These are phyloP conservation scores for Trichoplusia ni DNA, from an alignment of 1,140 invertebrate genomes.

Conservation along the genomic window DNA sequence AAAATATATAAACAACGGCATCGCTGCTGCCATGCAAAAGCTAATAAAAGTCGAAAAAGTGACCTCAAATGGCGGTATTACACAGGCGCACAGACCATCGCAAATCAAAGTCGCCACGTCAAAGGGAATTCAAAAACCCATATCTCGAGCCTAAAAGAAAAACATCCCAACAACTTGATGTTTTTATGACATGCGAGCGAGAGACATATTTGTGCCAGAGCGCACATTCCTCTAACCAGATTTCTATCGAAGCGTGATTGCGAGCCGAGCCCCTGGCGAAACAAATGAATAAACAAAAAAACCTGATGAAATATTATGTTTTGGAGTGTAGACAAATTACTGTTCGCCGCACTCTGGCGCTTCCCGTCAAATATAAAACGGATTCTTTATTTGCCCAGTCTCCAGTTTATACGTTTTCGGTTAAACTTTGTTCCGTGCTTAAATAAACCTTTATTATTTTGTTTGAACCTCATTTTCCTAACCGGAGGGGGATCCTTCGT, in stretches of 20 bases:
- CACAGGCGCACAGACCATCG: neutral
- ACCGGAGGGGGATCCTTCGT: constrained; percentile 5
- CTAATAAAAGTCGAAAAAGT: neutral
- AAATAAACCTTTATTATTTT: constrained; percentile 34
- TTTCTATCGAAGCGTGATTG: constrained; percentile 28
- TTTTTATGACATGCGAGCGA: constrained; percentile 6
- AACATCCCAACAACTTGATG: constrained; percentile 6
- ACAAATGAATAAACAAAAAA: constrained; percentile 28
- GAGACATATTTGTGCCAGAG: constrained; percentile 6
- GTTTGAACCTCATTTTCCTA: constrained; percentile 28
- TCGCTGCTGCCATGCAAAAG: neutral
- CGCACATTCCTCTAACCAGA: constrained; percentile 22
- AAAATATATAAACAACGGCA: neutral
- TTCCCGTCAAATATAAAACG: constrained; percentile 27
- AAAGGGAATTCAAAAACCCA: constrained; percentile 7
- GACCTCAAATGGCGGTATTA: neutral
- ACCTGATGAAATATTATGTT: constrained; percentile 32
- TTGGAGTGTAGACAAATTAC: constrained; percentile 31
- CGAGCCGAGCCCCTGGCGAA: constrained; percentile 7
- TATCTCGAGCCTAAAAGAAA: constrained; percentile 7
- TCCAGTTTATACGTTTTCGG: constrained; percentile 30
- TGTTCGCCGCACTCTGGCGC: neutral
- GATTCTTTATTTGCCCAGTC: constrained; percentile 30
- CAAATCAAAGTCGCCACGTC: neutral
- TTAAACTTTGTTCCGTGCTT: constrained; percentile 23